Conservation (phyloP, 2,888 invertebrate genomes). For the Hirtodrosophila alboralis region DNA sequence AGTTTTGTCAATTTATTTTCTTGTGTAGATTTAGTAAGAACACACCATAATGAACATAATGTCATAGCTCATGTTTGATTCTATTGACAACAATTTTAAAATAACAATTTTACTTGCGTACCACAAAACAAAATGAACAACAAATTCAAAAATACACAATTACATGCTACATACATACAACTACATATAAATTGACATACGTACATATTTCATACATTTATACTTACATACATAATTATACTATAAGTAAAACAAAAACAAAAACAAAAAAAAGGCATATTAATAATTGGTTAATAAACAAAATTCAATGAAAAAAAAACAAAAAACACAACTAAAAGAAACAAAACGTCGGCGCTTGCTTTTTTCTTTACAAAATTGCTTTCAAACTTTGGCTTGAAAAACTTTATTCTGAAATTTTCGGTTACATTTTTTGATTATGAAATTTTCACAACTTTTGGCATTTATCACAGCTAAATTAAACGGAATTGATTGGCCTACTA, state of each 20-base stretch:
- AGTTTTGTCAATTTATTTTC: conserved; percentile 54
- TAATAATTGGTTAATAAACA: conserved; percentile 78
- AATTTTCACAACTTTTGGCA: conserved; percentile 51
- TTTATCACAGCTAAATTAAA: conserved; percentile 53
- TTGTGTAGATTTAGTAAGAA: conserved; percentile 51
- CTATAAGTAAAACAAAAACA: conserved; percentile 66
- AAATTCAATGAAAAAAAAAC: conserved; percentile 63
- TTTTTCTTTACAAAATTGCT: conserved; percentile 72
- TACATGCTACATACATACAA: conserved; percentile 46
- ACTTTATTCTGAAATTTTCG: background rate
- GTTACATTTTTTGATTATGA: conserved; percentile 14
- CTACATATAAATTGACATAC: conserved; percentile 53
- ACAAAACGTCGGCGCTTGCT: conserved; percentile 49
- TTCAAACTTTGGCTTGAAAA: conserved; percentile 41
- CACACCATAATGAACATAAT: conserved; percentile 27
- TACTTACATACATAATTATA: conserved; percentile 76
- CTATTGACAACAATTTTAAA: conserved; percentile 14
- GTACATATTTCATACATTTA: conserved; percentile 76
- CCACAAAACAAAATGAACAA: conserved; percentile 37
- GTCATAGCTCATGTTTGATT: conserved; percentile 15
- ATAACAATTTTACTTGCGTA: conserved; percentile 48
- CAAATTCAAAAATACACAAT: conserved; percentile 29
- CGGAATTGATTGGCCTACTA: conserved; percentile 55
- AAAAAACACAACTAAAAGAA: conserved; percentile 45
- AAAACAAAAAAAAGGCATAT: conserved; percentile 52